Evolutionary conservation across 2,888 invertebrate genomes (phyloP).

Genomic region (Rhimphoctona megacephalus): DNA sequence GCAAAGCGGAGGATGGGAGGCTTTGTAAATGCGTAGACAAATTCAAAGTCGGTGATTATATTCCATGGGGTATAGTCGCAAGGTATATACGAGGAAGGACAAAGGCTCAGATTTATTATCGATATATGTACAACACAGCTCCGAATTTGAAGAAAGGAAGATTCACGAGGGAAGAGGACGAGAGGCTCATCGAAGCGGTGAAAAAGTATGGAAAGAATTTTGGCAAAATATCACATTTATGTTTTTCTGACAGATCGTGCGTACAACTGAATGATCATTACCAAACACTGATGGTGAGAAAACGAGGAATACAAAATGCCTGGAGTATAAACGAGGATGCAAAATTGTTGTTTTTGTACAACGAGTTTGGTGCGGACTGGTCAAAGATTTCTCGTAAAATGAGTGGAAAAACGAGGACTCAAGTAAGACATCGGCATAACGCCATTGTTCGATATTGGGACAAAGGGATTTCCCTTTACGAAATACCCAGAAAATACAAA

Average conservation of each 20-base stretch:
- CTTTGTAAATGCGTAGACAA: conserved; percentile 88
- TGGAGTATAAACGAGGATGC: conserved; percentile 89
- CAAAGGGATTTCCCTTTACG: conserved; percentile 66
- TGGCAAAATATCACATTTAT: conserved; percentile 86
- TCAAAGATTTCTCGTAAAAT: conserved; percentile 86
- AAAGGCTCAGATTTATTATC: conserved; percentile 88
- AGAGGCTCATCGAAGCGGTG: conserved; percentile 87
- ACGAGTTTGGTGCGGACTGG: conserved; percentile 86
- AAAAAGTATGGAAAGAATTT: conserved; percentile 88
- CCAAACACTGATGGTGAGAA: conserved; percentile 84
- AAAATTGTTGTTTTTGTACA: conserved; percentile 86
- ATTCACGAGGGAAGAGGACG: conserved; percentile 89
- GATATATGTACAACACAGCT: conserved; percentile 85
- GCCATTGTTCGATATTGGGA: conserved; percentile 82
- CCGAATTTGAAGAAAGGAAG: conserved; percentile 87
- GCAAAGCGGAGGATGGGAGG: conserved; percentile 88
- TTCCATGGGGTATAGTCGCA: conserved; percentile 91
- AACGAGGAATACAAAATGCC: conserved; percentile 84
- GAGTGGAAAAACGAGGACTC: conserved; percentile 86
- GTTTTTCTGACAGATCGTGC: conserved; percentile 88
- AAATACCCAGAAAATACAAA: conserved; percentile 61
- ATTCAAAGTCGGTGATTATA: conserved; percentile 88
- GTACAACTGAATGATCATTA: conserved; percentile 88
- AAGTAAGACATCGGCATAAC: conserved; percentile 87
- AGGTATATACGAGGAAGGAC: conserved; percentile 88